Evolutionary conservation across 1,140 invertebrate genomes (phyloP), one percentile per base, ranked within the genome.

Genomic region (Camponotus pennsylvanicus): DNA sequence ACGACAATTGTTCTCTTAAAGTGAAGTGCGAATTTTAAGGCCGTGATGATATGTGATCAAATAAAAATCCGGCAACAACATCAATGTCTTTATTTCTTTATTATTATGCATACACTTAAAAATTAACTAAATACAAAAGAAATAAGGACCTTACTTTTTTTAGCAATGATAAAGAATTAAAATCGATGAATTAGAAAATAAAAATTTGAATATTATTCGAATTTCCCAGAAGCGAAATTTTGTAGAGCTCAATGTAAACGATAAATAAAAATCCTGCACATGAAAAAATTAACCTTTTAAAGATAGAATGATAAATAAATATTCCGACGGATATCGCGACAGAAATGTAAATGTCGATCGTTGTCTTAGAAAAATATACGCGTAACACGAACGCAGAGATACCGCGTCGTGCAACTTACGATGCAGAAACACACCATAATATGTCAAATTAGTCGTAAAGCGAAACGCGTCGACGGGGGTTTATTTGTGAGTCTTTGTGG

Each of bases 401-500:
- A 21, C 45, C 11, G 18, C 21, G 37, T 13, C 34, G 9, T 59
- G 52, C 9, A 59, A 11, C 55, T 83, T 75, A 49, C 40, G 69
- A 63, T 18, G 69, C 55, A 75, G 40, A 83, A 83, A 21, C 79
- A 37, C 27, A 34, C 67, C 27, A 83, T 82, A 82, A 85, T 70
- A 75, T 21, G 75, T 86, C 52, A 89, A 89, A 89, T 89, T 89
- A 86, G 55, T 70, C 73, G 21, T 45, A n/a, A 57, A 66, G 37
- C 42, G n/a, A 34, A 45, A 69, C 18, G 40, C 32, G 55, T 11
- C 21, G 13, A 15, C 1, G 7, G 1, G 1, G 32, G 84, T 89
- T 89, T 86, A 83, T 86, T 89, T 83, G 87, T 77, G 73, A 89
- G 63, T 64, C 85, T 83, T 89, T 89, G 85, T 86, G 57, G 75